These are phyloP conservation scores for Argopecten irradians DNA, from an alignment of 1,140 invertebrate species.

Conservation along the genomic window DNA sequence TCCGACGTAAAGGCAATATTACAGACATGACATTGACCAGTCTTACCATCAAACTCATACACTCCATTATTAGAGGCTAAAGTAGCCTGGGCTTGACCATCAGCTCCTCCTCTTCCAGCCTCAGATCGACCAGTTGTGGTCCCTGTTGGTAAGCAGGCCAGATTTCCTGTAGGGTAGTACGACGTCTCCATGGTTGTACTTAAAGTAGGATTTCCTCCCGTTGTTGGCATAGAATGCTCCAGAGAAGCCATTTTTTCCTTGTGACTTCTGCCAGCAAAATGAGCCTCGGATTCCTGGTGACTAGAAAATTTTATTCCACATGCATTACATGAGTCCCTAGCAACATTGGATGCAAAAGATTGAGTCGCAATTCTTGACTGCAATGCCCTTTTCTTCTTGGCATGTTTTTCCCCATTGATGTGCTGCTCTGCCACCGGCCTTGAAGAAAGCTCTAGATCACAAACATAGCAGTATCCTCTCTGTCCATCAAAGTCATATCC, in stretches of 20 bases:
- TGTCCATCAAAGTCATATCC: slow-evolving; percentile 47
- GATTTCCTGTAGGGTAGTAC: neutral
- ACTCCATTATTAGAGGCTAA: neutral
- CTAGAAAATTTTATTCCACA: neutral
- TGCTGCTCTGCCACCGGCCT: slow-evolving; percentile 54
- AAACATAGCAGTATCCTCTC: slow-evolving; percentile 58
- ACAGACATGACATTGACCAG: slow-evolving; percentile 48
- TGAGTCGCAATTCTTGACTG: neutral
- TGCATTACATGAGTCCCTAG: neutral
- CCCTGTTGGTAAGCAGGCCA: neutral
- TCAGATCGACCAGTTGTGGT: neutral
- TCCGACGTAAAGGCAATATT: slow-evolving; percentile 37
- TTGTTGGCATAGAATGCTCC: neutral
- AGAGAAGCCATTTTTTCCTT: neutral
- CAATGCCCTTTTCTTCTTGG: slow-evolving; percentile 35
- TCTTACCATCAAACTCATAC: slow-evolving; percentile 45
- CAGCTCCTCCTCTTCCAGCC: neutral
- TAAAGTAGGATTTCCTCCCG: neutral
- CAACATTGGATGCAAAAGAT: neutral
- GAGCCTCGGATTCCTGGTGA: neutral
- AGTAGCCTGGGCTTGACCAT: neutral
- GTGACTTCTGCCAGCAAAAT: neutral
- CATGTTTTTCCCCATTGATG: slow-evolving; percentile 56
- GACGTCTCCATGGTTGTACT: neutral
- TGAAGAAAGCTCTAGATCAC: slow-evolving; percentile 60